These are phyloP conservation scores for Callospermophilus lateralis DNA, from an alignment of 2,113 vertebrate species.

Conservation along the genomic window DNA sequence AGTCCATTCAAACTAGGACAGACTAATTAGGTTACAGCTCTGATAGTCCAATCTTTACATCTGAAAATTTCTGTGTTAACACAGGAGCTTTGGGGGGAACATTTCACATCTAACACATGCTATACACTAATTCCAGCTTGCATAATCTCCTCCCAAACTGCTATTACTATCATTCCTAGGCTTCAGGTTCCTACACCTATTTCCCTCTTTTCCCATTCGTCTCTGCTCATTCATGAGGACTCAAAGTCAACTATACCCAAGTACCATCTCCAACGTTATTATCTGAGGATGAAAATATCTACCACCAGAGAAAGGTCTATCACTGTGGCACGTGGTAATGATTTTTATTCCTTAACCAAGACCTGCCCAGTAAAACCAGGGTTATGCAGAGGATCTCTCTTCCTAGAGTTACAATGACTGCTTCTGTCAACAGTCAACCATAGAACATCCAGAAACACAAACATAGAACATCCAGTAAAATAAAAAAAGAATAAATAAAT, in stretches of 20 bases:
- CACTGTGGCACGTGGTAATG: neutral
- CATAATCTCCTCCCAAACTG: neutral
- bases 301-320: neutral
- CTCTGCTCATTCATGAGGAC: neutral
- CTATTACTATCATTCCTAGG: neutral
- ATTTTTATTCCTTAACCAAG: neutral
- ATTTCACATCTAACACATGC: neutral
- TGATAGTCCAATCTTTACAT: too few relatives aligned
- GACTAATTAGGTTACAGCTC: too few relatives aligned
- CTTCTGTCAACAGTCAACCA: neutral
- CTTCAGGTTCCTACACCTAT: neutral
- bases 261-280: neutral
- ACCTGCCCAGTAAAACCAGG: neutral
- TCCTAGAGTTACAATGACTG: neutral
- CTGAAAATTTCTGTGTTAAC: too few relatives aligned
- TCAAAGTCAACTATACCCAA: neutral
- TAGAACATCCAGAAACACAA: neutral
- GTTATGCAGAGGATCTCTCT: neutral
- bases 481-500: too few relatives aligned
- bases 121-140: neutral
- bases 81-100: too few relatives aligned
- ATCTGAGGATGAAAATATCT: neutral
- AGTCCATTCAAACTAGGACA: too few relatives aligned
- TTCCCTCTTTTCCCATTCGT: neutral
- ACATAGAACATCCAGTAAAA: too few relatives aligned